Evolutionary conservation across 2,888 invertebrate genomes (phyloP), one percentile per base, ranked within the genome.

Genomic region (Acrobasis repandana): DNA sequence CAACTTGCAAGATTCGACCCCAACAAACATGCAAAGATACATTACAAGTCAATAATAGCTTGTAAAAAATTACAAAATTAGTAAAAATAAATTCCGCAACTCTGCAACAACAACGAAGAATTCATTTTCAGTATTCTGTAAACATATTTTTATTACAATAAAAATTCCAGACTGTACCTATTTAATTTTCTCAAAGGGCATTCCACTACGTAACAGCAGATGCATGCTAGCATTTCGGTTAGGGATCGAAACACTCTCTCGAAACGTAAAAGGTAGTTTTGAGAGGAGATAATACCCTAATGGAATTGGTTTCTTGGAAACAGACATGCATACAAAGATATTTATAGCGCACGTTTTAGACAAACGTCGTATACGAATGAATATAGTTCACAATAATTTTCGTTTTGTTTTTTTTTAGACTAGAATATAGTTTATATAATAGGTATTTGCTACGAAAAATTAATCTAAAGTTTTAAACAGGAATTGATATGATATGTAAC

Each of bases 271-370:
- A 64, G 67, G 69, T 67, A 65, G 69, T 65, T 68, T 65, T 65
- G 71, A 69, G 70, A 70, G 63, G 66, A 77, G 73, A 78, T 77
- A 73, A 73, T 73, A 67, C 72, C 61, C 66, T 79, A 81, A 82
- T 80, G 82, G 77, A 80, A 80, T 82, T 79, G 77, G 74, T 75
- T 80, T 70, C 66, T 69, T 66, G 61, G 60, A 61, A 62, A 68
- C 67, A 61, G 71, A 68, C 63, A 65, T 70, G 71, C 71, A 71
- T 76, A 65, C 69, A 72, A 66, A 66, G 58, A 58, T 20, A 33
- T 58, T 49, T 43, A 18, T 18, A 46, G 48, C 33, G 57, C 50
- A 58, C 60, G 50, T 34, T 57, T 48, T 59, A 60, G 60, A 46
- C 60, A 60, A 50, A 43, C 46, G 14, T 38, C 28, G 20, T 38